A percentile compares a stretch with the other conserved stretches of the same genome.
phyloP scores from a whole-genome alignment of 2,888 invertebrate species.

The Yponomeuta plumbellus region DNA sequence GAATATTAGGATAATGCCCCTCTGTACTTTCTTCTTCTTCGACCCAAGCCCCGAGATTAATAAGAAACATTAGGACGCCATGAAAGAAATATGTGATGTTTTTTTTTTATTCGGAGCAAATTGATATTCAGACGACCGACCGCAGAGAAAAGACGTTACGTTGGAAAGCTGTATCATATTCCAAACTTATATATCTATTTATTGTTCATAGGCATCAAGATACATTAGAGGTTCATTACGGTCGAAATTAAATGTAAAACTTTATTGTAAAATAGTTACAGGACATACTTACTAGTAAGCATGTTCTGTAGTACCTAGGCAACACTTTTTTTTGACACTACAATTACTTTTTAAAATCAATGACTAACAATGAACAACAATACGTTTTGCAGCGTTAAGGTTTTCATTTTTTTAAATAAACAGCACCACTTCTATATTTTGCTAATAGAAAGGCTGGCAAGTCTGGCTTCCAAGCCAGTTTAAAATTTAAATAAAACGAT shows the following conservation, averaged over 20 bases:
- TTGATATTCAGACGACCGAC: neutral
- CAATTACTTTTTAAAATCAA: too few relatives aligned
- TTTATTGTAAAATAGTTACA: too few relatives aligned
- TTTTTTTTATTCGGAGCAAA: slow-evolving; percentile 12
- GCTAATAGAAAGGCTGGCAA: too few relatives aligned
- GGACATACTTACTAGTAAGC: too few relatives aligned
- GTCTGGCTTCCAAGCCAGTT: too few relatives aligned
- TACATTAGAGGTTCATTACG: neutral
- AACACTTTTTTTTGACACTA: too few relatives aligned
- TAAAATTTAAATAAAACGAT: too few relatives aligned
- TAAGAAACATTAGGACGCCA: slow-evolving; percentile 46
- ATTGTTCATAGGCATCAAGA: neutral
- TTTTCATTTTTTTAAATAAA: too few relatives aligned
- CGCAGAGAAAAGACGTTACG: neutral
- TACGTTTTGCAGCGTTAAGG: too few relatives aligned
- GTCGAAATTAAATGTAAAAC: neutral
- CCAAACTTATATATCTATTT: neutral
- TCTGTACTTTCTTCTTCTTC: neutral
- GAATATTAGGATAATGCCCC: neutral
- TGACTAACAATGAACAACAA: too few relatives aligned
- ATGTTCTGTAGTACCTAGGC: too few relatives aligned
- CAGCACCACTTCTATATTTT: too few relatives aligned
- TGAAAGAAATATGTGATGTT: slow-evolving; percentile 32
- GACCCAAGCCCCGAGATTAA: slow-evolving; percentile 54
- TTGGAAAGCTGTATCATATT: neutral